A percentile compares a stretch with the other conserved stretches of the same genome.
These are phyloP conservation scores for Caenorhabditis macrosperma DNA, from an alignment of 2,888 invertebrate species.

Conservation along the genomic window DNA sequence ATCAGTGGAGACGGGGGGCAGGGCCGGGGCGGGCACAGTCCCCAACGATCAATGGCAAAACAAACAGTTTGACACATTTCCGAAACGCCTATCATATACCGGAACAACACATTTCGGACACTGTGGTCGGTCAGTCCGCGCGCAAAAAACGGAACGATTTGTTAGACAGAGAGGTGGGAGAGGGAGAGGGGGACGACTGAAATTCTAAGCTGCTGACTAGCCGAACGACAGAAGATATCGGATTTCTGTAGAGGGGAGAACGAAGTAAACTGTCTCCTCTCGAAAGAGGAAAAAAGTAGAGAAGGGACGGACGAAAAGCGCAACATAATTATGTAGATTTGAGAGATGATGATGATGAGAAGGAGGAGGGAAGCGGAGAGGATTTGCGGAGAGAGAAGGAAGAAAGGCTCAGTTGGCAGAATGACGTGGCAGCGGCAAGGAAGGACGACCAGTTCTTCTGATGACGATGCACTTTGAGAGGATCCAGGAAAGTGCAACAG, in stretches of 20 bases:
- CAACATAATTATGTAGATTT: constrained; percentile 19
- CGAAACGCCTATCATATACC: constrained; percentile 15
- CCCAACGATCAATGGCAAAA: constrained; percentile 39
- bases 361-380: neutral
- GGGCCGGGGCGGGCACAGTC: neutral
- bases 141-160: neutral
- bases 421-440: neutral
- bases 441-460: neutral
- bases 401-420: neutral
- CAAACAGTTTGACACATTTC: constrained; percentile 51
- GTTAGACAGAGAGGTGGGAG: neutral
- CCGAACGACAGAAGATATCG: neutral
- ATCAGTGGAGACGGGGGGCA: neutral
- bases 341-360: constrained; percentile 12
- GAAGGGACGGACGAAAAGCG: constrained; percentile 13
- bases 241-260: neutral
- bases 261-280: too few species aligned
- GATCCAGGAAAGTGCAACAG: neutral
- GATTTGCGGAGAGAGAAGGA: neutral
- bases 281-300: neutral
- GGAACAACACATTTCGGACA: constrained; percentile 7
- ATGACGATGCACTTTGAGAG: neutral
- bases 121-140: neutral
- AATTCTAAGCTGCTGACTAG: neutral
- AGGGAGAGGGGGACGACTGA: neutral